Conservation (phyloP, 1,140 invertebrate genomes). For the Muscidifurax raptorellus region DNA sequence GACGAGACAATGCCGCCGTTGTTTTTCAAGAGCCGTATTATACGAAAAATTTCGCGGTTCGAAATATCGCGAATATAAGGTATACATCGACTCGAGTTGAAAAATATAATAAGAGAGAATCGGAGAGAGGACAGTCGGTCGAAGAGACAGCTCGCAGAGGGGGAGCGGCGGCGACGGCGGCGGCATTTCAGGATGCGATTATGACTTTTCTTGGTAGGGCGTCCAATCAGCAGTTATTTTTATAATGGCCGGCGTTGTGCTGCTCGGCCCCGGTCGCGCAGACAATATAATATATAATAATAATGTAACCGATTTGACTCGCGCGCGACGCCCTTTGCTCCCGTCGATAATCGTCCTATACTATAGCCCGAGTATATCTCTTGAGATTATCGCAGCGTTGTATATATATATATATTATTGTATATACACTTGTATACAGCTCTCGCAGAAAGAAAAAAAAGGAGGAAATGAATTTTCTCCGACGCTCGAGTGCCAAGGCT, state of each 20-base stretch:
- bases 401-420: too few species aligned
- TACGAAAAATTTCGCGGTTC: too few species aligned
- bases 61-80: too few species aligned
- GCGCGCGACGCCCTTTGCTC: conserved; percentile 23
- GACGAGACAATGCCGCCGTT: too few species aligned
- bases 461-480: conserved; percentile 28
- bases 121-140: conserved; percentile 43
- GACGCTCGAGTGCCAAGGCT: not conserved
- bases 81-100: conserved; percentile 24
- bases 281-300: conserved; percentile 19
- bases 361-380: not conserved
- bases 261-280: conserved; percentile 40
- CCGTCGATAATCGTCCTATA: not conserved
- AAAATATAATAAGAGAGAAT: too few species aligned
- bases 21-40: too few species aligned
- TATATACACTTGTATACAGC: too few species aligned
- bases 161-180: conserved; percentile 44
- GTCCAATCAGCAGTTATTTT: conserved; percentile 77
- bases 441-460: too few species aligned
- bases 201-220: conserved; percentile 76
- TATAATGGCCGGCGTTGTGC: conserved; percentile 69
- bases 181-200: conserved; percentile 73
- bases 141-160: conserved; percentile 50
- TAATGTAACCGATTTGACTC: not conserved
- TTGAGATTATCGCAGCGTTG: not conserved